Evolutionary conservation across 64 coral and sea anemone species (phyloP).

Genomic region (Hydrozoanthus tunicans): DNA sequence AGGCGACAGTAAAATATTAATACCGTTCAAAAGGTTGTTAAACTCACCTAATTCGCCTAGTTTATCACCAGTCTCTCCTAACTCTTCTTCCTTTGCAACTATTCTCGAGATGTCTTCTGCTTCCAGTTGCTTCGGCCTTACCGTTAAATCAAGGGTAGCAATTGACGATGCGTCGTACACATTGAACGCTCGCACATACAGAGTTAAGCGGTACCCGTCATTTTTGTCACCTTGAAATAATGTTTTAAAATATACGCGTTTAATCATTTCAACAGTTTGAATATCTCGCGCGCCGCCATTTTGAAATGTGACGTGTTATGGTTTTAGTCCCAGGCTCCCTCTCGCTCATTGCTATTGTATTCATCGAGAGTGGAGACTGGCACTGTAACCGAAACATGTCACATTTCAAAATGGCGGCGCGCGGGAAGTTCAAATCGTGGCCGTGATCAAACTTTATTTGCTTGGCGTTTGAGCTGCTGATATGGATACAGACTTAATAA

Average conservation of each 20-base stretch:
- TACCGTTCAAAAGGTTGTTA: background rate
- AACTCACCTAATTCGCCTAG: conserved; percentile 1
- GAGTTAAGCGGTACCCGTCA: background rate
- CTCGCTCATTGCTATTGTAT: no score
- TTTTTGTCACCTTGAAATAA: background rate
- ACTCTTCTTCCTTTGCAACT: background rate
- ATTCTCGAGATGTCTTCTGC: conserved; percentile 3
- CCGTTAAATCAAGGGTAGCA: background rate
- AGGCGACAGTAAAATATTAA: no score
- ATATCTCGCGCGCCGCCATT: no score
- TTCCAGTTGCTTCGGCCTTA: background rate
- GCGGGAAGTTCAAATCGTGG: background rate
- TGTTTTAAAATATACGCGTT: no score
- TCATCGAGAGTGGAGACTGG: no score
- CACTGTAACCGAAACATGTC: no score
- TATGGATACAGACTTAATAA: no score
- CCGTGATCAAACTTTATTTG: no score
- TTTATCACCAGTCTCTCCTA: conserved; percentile 7
- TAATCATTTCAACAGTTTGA: no score
- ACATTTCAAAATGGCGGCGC: no score
- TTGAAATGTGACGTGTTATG: no score
- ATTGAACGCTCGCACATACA: conserved; percentile 2
- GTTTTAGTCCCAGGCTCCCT: background rate
- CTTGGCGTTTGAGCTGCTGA: no score
- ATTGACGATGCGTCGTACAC: background rate